A percentile compares a stretch with the other conserved stretches of the same genome.
Evolutionary conservation across 2,888 invertebrate species (phyloP).

Genomic region (Euzophera pinguis): DNA sequence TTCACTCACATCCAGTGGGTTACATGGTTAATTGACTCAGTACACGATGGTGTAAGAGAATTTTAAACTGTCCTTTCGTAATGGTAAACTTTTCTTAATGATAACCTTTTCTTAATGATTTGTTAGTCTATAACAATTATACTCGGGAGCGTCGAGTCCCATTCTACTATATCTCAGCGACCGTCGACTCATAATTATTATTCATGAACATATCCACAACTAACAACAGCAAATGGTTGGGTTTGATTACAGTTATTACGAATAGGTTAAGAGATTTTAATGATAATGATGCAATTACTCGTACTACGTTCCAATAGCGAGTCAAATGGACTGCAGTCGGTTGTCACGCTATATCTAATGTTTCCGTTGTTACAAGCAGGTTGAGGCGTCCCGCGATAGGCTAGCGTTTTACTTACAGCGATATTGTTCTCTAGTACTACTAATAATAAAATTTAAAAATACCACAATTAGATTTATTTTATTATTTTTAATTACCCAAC

Average conservation of each 20-base stretch:
- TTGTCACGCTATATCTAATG: slow-evolving; percentile 12
- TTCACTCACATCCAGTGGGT: no score
- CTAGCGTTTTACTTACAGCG: not conserved
- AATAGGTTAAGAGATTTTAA: slow-evolving; percentile 6
- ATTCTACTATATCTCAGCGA: not conserved
- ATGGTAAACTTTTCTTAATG: no score
- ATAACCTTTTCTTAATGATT: not conserved
- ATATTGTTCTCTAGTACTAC: no score
- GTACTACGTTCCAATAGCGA: slow-evolving; percentile 6
- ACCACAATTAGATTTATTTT: no score
- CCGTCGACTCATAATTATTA: not conserved
- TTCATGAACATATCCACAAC: slow-evolving; percentile 1
- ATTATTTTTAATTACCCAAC: no score
- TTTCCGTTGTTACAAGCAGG: slow-evolving; percentile 13
- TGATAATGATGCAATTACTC: slow-evolving; percentile 9
- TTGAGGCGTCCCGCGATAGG: not conserved
- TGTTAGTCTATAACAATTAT: no score
- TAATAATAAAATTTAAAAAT: no score
- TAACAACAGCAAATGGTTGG: not conserved
- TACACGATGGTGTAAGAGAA: no score
- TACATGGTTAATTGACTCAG: no score
- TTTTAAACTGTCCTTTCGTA: no score
- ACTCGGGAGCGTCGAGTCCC: not conserved
- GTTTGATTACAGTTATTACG: slow-evolving; percentile 10
- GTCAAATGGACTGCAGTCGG: slow-evolving; percentile 2